These are phyloP conservation scores for Hemicordylus capensis DNA, from an alignment of 2,113 vertebrate species.

Conservation along the genomic window DNA sequence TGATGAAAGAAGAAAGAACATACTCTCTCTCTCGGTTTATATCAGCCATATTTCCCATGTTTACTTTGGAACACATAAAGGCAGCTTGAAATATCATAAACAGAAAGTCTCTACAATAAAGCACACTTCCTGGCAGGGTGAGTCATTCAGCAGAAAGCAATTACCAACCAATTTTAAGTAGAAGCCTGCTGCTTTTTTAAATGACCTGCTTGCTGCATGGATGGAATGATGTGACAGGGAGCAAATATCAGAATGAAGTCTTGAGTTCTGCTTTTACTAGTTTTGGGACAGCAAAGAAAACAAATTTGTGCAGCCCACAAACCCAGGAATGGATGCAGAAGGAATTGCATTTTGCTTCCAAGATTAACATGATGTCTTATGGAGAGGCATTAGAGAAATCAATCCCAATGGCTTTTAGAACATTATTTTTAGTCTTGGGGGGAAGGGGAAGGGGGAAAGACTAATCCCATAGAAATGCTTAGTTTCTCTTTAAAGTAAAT, in stretches of 20 bases:
- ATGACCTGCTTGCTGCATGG: conserved; percentile 22
- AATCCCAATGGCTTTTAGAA: not conserved
- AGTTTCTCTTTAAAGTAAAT: not conserved
- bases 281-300: conserved; percentile 15
- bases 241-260: not conserved
- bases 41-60: conserved; percentile 18
- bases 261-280: conserved; percentile 39
- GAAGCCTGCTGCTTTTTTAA: conserved; percentile 55
- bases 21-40: not conserved
- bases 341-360: conserved; percentile 15
- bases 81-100: conserved; percentile 50
- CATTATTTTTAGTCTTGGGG: not conserved
- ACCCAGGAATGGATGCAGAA: conserved; percentile 16
- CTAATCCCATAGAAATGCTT: not conserved
- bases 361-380: not conserved
- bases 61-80: conserved; percentile 43
- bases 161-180: conserved; percentile 58
- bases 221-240: conserved; percentile 32
- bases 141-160: conserved; percentile 59
- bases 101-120: conserved; percentile 45
- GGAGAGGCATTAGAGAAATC: conserved; percentile 15
- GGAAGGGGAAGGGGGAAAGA: not conserved
- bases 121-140: conserved; percentile 8
- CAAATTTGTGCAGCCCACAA: not conserved
- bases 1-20: not conserved